Evolutionary conservation across 1,140 invertebrate genomes (phyloP).

Genomic region (Mizuhopecten yessoensis): DNA sequence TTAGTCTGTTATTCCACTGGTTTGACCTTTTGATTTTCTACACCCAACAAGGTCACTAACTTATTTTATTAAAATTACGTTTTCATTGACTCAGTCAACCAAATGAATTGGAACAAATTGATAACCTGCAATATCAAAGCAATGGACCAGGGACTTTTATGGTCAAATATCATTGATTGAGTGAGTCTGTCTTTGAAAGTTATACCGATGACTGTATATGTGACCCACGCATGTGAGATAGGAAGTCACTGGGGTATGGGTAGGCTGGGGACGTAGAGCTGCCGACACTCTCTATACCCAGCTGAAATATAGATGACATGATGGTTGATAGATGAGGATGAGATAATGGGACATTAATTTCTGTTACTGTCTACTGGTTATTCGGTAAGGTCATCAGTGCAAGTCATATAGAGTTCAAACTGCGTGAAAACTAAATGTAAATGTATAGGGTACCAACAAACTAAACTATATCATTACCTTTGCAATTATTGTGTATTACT

Average conservation of each 20-base stretch:
- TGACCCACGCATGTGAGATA: not conserved
- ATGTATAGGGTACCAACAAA: too few relatives aligned
- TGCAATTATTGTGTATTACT: too few relatives aligned
- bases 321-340: not conserved
- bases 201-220: not conserved
- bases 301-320: not conserved
- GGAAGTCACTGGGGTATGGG: not conserved
- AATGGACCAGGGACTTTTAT: not conserved
- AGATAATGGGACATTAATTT: constrained; percentile 2
- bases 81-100: not conserved
- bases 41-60: not conserved
- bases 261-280: not conserved
- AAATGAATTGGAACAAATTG: constrained; percentile 11
- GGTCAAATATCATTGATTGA: constrained; percentile 9
- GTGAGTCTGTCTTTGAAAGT: not conserved
- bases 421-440: too few relatives aligned
- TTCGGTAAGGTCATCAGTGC: not conserved
- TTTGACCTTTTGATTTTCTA: constrained; percentile 1
- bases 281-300: not conserved
- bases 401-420: not conserved
- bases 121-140: not conserved
- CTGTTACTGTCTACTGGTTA: not conserved
- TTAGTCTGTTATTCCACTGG: not conserved
- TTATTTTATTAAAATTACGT: constrained; percentile 8
- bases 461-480: too few relatives aligned